These are phyloP conservation scores for Misgurnus anguillicaudatus DNA, from an alignment of 2,113 vertebrate species.

Conservation along the genomic window DNA sequence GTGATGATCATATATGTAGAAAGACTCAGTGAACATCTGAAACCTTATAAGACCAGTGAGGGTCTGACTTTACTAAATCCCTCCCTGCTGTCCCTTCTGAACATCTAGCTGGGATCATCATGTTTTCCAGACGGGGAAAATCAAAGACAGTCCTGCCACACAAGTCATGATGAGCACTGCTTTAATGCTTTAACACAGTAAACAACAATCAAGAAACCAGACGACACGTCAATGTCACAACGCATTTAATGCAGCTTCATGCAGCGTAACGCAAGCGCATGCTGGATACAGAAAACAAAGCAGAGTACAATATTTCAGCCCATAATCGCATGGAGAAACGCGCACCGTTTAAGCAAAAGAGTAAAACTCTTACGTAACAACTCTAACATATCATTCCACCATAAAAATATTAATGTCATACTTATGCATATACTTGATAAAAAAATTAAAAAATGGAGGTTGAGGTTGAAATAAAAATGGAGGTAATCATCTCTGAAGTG, in stretches of 20 bases:
- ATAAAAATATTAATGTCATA: slow-evolving; percentile 6
- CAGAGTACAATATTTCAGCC: slow-evolving; percentile 24
- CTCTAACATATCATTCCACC: not conserved
- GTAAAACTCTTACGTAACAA: not conserved
- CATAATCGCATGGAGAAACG: slow-evolving; percentile 8
- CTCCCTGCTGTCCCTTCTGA: too few relatives aligned
- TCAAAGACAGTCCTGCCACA: too few relatives aligned
- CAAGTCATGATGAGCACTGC: too few relatives aligned
- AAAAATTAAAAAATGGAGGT: slow-evolving; percentile 22
- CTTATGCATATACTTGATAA: slow-evolving; percentile 6
- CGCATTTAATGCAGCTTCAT: slow-evolving; percentile 51
- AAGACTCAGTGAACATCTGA: too few relatives aligned
- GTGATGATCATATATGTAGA: too few relatives aligned
- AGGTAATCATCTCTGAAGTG: slow-evolving; percentile 45
- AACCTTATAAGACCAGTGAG: too few relatives aligned
- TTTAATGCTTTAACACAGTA: too few relatives aligned
- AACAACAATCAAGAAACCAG: not conserved
- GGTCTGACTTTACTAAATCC: too few relatives aligned
- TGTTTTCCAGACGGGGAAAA: too few relatives aligned
- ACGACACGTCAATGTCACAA: not conserved
- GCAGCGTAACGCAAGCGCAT: slow-evolving; percentile 49
- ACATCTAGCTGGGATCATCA: too few relatives aligned
- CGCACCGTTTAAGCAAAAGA: not conserved
- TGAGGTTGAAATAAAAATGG: slow-evolving; percentile 29
- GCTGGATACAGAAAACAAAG: slow-evolving; percentile 45